A percentile compares a stretch with the other conserved stretches of the same genome.
phyloP scores from a whole-genome alignment of 2,888 invertebrate genomes.

The Sesia bembeciformis region DNA sequence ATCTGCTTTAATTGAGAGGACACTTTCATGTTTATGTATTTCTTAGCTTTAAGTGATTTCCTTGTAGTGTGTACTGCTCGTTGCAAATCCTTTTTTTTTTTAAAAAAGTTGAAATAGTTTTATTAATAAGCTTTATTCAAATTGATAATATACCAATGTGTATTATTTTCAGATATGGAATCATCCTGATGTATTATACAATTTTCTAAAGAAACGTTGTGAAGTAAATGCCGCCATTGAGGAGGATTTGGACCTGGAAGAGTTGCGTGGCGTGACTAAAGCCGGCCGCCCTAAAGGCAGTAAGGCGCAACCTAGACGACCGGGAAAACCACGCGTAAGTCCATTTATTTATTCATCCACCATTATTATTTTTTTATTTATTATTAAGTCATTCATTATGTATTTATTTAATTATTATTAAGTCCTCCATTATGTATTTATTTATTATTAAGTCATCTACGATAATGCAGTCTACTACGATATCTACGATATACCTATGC shows the following conservation, averaged over 20 bases:
- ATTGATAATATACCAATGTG: too few species aligned
- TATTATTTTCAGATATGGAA: conserved; percentile 84
- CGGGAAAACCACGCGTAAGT: conserved; percentile 41
- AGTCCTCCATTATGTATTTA: too few species aligned
- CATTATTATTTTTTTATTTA: not conserved
- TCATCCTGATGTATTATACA: conserved; percentile 93
- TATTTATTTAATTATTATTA: not conserved
- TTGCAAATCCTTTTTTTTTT: too few species aligned
- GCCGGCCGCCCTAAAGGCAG: conserved; percentile 43
- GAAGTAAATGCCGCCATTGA: conserved; percentile 82
- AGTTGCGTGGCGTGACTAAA: conserved; percentile 76
- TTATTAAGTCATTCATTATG: not conserved
- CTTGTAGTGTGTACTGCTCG: too few species aligned
- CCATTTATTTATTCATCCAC: not conserved
- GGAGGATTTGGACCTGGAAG: conserved; percentile 87
- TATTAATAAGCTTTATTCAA: too few species aligned
- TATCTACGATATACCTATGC: not conserved
- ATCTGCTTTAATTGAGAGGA: too few species aligned
- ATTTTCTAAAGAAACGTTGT: conserved; percentile 87
- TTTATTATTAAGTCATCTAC: too few species aligned
- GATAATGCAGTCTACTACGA: not conserved
- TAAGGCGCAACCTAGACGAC: conserved; percentile 24
- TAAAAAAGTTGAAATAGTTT: too few species aligned
- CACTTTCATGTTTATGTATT: too few species aligned
- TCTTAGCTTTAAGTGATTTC: too few species aligned